phyloP scores from a whole-genome alignment of 2,797 vertebrate genomes.

The Channa striata region DNA sequence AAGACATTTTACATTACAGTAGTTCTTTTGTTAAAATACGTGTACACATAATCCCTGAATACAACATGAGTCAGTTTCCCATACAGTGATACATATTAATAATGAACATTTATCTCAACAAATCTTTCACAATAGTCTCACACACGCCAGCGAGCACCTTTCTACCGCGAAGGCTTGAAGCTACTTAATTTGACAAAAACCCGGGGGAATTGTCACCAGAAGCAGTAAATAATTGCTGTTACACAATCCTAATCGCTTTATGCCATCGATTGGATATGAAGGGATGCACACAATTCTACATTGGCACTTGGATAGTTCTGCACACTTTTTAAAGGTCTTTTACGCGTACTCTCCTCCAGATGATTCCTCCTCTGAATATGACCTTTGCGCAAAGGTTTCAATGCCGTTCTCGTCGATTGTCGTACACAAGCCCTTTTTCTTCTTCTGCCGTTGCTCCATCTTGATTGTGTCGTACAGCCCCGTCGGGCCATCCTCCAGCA shows the following conservation, averaged over 20 bases:
- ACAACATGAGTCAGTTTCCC: slow-evolving; percentile 62
- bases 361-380: slow-evolving; percentile 88
- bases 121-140: slow-evolving; percentile 77
- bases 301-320: slow-evolving; percentile 72
- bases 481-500: slow-evolving; percentile 93
- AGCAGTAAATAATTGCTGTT: slow-evolving; percentile 71
- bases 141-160: slow-evolving; percentile 42
- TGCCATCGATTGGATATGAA: slow-evolving; percentile 75
- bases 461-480: slow-evolving; percentile 96
- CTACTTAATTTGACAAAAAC: slow-evolving; percentile 58
- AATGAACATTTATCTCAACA: slow-evolving; percentile 78
- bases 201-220: slow-evolving; percentile 45
- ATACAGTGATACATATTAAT: slow-evolving; percentile 71
- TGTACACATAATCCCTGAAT: slow-evolving; percentile 83
- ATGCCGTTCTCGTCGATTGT: slow-evolving; percentile 82
- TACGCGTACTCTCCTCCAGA: slow-evolving; percentile 91
- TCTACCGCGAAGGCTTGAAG: slow-evolving; percentile 63
- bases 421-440: slow-evolving; percentile 81
- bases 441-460: slow-evolving; percentile 89
- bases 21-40: slow-evolving; percentile 67
- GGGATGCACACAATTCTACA: slow-evolving; percentile 65
- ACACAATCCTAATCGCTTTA: slow-evolving; percentile 81
- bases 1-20: slow-evolving; percentile 58
- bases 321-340: slow-evolving; percentile 60
- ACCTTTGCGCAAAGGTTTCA: slow-evolving; percentile 82